Conservation (phyloP, 1,140 invertebrate genomes). For the Eupeodes corollae region DNA sequence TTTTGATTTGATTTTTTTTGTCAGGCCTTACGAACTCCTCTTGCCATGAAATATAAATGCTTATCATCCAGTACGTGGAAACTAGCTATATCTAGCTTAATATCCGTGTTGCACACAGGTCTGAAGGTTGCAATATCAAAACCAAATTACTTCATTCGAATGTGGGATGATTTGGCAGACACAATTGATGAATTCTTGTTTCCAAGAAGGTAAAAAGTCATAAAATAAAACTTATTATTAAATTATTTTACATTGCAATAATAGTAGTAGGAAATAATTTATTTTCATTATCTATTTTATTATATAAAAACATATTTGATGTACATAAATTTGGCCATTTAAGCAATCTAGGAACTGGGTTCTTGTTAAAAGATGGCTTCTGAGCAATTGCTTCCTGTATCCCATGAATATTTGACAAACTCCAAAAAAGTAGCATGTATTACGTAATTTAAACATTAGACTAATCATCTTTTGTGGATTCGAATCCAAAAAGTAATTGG, state of each 20-base stretch:
- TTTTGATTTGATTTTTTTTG: not conserved
- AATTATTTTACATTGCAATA: too few relatives aligned
- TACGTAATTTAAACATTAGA: too few relatives aligned
- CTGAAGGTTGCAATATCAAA: constrained; percentile 75
- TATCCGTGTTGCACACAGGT: constrained; percentile 70
- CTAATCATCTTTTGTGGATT: too few relatives aligned
- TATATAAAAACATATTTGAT: too few relatives aligned
- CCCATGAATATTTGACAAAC: too few relatives aligned
- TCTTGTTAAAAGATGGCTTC: too few relatives aligned
- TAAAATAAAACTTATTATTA: constrained; percentile 8
- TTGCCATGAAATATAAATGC: constrained; percentile 75
- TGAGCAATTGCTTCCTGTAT: too few relatives aligned
- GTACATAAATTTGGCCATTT: too few relatives aligned
- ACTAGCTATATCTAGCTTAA: constrained; percentile 65
- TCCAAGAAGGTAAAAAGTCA: constrained; percentile 48
- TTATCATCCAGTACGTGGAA: constrained; percentile 77
- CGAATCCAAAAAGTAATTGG: too few relatives aligned
- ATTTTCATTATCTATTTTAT: too few relatives aligned
- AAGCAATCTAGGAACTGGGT: too few relatives aligned
- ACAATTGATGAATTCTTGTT: constrained; percentile 88
- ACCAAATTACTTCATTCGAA: constrained; percentile 53
- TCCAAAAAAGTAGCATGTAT: too few relatives aligned
- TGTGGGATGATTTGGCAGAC: constrained; percentile 77
- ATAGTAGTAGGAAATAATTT: constrained; percentile 32
- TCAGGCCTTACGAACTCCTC: constrained; percentile 54